phyloP scores from a whole-genome alignment of 1,140 invertebrate species.

The Aphaenogaster rudis region DNA sequence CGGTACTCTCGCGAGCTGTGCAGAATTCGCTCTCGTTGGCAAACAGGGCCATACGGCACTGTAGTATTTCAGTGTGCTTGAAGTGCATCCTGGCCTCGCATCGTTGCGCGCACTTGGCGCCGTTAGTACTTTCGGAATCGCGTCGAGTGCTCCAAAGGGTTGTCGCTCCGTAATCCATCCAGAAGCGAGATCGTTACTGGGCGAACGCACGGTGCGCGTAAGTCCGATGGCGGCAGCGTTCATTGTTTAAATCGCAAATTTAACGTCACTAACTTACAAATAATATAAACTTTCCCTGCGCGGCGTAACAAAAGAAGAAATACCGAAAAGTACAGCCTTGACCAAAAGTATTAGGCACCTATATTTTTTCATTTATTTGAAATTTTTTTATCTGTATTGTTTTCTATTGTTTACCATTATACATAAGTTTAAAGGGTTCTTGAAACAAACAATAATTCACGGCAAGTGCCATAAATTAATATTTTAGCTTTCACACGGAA shows the following conservation, averaged over 20 bases:
- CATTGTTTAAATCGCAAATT: not conserved
- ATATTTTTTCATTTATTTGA: too few relatives aligned
- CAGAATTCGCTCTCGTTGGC: conserved; percentile 47
- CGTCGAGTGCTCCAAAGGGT: conserved; percentile 33
- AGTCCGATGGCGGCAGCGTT: not conserved
- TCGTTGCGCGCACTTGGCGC: conserved; percentile 54
- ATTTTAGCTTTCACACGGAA: too few relatives aligned
- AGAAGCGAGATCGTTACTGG: not conserved
- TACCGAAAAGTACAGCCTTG: not conserved
- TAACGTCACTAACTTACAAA: not conserved
- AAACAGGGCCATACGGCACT: conserved; percentile 69
- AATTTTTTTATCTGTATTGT: too few relatives aligned
- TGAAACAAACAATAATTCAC: too few relatives aligned
- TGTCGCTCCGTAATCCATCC: conserved; percentile 23
- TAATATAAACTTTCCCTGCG: not conserved
- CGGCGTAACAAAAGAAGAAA: not conserved
- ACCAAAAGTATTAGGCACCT: too few relatives aligned
- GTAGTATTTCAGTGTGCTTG: conserved; percentile 62
- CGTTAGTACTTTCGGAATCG: conserved; percentile 70
- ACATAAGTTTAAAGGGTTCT: too few relatives aligned
- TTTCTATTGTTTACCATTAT: too few relatives aligned
- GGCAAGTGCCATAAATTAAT: too few relatives aligned
- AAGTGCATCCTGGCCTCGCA: conserved; percentile 49
- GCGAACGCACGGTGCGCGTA: not conserved
- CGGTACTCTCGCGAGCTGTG: conserved; percentile 48